A percentile compares a stretch with the other conserved stretches of the same genome.
These are phyloP conservation scores for Penaeus monodon DNA, from an alignment of 2,888 invertebrate genomes.

Conservation along the genomic window DNA sequence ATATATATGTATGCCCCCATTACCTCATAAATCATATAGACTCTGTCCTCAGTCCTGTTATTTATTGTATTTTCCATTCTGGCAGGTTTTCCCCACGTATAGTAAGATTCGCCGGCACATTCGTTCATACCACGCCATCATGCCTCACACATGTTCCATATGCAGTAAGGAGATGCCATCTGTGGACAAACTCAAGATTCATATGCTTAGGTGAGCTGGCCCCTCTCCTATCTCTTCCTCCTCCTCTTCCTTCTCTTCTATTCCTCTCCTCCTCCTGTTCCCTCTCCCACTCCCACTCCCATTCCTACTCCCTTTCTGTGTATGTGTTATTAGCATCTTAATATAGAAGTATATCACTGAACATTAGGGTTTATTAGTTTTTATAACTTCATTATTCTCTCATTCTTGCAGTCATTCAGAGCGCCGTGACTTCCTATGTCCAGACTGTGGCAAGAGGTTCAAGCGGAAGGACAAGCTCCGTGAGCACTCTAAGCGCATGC, in stretches of 20 bases:
- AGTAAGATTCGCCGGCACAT: conserved; percentile 81
- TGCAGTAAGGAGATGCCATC: conserved; percentile 80
- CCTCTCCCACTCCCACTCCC: too few species aligned
- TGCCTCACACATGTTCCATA: conserved; percentile 78
- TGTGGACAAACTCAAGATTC: conserved; percentile 80
- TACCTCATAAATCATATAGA: too few species aligned
- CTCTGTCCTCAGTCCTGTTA: too few species aligned
- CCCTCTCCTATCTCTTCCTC: conserved; percentile 32
- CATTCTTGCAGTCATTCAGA: conserved; percentile 74
- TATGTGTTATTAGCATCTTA: too few species aligned
- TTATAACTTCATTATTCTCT: conserved; percentile 15
- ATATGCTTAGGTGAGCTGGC: conserved; percentile 74
- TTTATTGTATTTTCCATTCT: background rate
- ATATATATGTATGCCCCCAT: too few species aligned
- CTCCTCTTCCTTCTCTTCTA: too few species aligned
- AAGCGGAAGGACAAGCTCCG: conserved; percentile 82
- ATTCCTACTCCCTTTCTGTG: too few species aligned
- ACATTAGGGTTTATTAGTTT: background rate
- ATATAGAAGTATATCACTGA: conserved; percentile 37
- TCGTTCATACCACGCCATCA: conserved; percentile 79
- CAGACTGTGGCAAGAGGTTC: conserved; percentile 82
- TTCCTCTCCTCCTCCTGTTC: too few species aligned
- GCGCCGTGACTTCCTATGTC: conserved; percentile 80
- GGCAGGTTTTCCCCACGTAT: conserved; percentile 78
- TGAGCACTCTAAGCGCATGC: conserved; percentile 80